Percentiles rank a stretch among this genome's conserved stretches.
These are phyloP conservation scores for Polypterus senegalus DNA, from an alignment of 2,113 vertebrate genomes.

Conservation along the genomic window DNA sequence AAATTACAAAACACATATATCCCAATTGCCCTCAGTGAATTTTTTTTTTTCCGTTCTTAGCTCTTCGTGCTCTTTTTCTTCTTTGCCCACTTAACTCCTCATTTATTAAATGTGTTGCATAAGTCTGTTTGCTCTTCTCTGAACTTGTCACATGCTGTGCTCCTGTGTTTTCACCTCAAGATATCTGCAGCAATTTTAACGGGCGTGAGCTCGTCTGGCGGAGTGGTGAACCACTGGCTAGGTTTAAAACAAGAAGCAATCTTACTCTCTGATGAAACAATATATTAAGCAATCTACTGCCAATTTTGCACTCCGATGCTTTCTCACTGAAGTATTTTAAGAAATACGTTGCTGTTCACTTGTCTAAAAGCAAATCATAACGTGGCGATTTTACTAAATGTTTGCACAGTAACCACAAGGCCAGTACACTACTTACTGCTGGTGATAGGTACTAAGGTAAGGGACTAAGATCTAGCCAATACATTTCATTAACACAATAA, in stretches of 20 bases:
- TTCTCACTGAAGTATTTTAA: too few species aligned
- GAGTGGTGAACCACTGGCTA: neutral
- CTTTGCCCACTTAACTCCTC: neutral
- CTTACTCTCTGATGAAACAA: neutral
- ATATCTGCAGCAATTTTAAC: neutral
- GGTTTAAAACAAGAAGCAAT: conserved; percentile 3
- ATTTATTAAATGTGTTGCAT: neutral
- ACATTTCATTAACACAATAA: too few species aligned
- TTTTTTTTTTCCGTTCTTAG: neutral
- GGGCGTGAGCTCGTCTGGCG: conserved; percentile 1
- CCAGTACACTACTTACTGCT: too few species aligned
- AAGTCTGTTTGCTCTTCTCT: neutral
- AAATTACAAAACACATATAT: neutral
- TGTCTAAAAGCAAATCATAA: too few species aligned
- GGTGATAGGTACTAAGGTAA: too few species aligned
- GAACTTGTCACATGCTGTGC: neutral
- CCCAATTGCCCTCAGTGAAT: neutral
- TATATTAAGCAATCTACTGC: neutral
- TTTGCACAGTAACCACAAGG: too few species aligned
- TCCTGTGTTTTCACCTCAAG: neutral
- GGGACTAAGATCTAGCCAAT: too few species aligned
- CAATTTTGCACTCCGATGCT: neutral
- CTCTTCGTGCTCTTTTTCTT: neutral
- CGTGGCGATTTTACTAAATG: too few species aligned
- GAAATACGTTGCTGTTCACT: too few species aligned